These are phyloP conservation scores for Anisognathus igniventris DNA, from an alignment of 2,797 vertebrate species.

Conservation along the genomic window DNA sequence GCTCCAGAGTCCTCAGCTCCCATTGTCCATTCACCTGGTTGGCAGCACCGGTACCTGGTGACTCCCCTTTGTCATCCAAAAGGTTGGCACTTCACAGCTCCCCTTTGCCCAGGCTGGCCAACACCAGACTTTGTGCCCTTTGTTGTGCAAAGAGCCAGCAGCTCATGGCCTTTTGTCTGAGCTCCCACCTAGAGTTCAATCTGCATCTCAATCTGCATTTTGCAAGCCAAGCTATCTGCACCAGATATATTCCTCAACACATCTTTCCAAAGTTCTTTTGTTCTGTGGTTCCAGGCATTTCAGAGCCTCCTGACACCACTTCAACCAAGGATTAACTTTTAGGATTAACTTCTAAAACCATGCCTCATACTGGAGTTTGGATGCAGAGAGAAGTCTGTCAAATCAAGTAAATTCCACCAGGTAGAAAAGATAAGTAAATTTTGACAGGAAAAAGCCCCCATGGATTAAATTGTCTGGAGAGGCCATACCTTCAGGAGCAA, in stretches of 20 bases:
- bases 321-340: background rate
- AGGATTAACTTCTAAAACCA: background rate
- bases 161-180: background rate
- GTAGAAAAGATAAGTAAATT: background rate
- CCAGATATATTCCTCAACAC: background rate
- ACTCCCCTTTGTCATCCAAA: background rate
- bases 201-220: background rate
- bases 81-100: background rate
- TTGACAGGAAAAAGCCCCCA: background rate
- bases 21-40: background rate
- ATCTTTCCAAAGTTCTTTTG: background rate
- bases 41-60: accelerated
- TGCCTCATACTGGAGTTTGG: background rate
- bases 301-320: background rate
- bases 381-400: background rate
- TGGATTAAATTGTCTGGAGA: background rate
- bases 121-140: background rate
- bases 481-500: background rate
- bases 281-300: background rate
- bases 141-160: background rate
- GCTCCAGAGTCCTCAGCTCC: background rate
- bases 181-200: background rate
- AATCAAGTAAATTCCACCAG: background rate
- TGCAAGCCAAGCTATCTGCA: background rate
- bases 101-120: background rate